Evolutionary conservation across 2,888 invertebrate genomes (phyloP).

Genomic region (Nomada goodeniana): DNA sequence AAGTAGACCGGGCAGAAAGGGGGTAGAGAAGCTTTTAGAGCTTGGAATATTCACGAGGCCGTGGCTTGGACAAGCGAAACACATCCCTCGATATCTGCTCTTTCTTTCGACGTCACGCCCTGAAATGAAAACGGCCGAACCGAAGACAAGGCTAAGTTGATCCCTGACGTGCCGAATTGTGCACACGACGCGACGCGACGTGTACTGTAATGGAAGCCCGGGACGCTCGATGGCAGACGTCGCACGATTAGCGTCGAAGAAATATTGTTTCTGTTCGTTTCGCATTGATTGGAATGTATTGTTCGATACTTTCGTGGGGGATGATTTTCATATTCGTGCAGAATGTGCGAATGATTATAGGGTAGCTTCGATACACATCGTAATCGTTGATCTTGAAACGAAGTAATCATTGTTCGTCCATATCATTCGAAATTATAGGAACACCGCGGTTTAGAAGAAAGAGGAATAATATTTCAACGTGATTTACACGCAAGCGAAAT

Average conservation of each 20-base stretch:
- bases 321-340: neutral
- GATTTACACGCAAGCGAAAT: neutral
- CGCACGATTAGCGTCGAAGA: slow-evolving; percentile 5
- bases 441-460: neutral
- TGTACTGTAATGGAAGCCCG: slow-evolving; percentile 4
- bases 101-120: slow-evolving; percentile 69
- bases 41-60: slow-evolving; percentile 84
- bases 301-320: neutral
- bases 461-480: neutral
- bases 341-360: neutral
- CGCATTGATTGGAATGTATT: neutral
- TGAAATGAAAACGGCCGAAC: slow-evolving; percentile 67
- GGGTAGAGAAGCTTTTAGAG: slow-evolving; percentile 83
- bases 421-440: no score
- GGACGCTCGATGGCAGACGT: neutral
- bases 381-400: no score
- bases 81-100: slow-evolving; percentile 73
- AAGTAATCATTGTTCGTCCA: neutral
- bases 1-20: slow-evolving; percentile 68
- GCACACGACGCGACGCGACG: slow-evolving; percentile 3
- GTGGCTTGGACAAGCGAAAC: slow-evolving; percentile 80
- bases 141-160: slow-evolving; percentile 55
- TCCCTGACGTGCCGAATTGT: slow-evolving; percentile 44
- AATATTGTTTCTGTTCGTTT: slow-evolving; percentile 34
- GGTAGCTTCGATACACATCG: neutral